phyloP scores from a whole-genome alignment of 1,140 invertebrate species.

The Halictus rubicundus region DNA sequence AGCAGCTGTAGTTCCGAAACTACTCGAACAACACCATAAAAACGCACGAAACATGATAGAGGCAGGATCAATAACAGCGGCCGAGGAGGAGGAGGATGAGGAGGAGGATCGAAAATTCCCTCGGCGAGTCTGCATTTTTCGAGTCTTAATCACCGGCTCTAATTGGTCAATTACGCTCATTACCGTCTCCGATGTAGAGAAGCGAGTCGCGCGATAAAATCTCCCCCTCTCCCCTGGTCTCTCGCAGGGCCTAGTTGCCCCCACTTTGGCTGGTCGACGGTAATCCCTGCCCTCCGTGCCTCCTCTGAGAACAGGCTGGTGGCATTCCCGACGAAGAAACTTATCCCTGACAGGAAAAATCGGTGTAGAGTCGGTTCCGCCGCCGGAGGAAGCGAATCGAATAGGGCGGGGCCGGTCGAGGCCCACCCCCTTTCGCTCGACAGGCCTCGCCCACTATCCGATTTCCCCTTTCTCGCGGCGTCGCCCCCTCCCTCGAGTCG shows the following conservation, averaged over 20 bases:
- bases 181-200: constrained; percentile 78
- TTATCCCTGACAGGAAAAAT: constrained; percentile 66
- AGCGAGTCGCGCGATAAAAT: constrained; percentile 76
- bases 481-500: neutral
- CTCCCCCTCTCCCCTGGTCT: constrained; percentile 53
- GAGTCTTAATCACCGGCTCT: constrained; percentile 72
- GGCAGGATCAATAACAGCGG: constrained; percentile 22
- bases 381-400: constrained; percentile 6
- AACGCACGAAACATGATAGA: too few species aligned
- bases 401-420: constrained; percentile 39
- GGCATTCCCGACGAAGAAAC: constrained; percentile 65
- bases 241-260: neutral
- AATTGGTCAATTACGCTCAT: constrained; percentile 82
- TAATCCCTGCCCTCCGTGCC: constrained; percentile 25
- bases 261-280: neutral
- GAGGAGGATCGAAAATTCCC: constrained; percentile 52
- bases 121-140: constrained; percentile 60
- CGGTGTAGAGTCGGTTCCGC: constrained; percentile 1
- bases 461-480: constrained; percentile 57
- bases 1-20: too few species aligned
- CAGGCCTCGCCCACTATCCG: constrained; percentile 57
- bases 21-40: too few species aligned
- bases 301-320: constrained; percentile 40
- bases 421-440: constrained; percentile 51
- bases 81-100: constrained; percentile 23